These are phyloP conservation scores for Channa striata DNA, from an alignment of 2,797 vertebrate species.

Conservation along the genomic window DNA sequence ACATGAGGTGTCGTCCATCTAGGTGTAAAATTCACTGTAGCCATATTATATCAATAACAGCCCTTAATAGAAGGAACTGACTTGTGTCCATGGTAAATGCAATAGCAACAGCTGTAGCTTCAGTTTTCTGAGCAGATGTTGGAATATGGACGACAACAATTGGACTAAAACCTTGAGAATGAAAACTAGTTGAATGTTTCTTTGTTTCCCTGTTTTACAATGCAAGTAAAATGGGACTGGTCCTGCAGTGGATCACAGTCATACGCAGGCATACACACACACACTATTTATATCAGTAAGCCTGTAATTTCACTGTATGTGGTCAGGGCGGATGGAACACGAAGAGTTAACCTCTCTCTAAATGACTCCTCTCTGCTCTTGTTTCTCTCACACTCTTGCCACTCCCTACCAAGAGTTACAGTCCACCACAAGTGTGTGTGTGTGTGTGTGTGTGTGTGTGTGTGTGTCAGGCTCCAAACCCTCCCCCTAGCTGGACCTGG, in stretches of 20 bases:
- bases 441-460: conserved; percentile 23
- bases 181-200: not conserved
- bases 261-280: conserved; percentile 1
- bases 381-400: conserved; percentile 68
- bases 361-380: conserved; percentile 48
- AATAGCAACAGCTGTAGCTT: not conserved
- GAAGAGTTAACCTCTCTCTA: conserved; percentile 60
- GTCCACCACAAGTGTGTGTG: conserved; percentile 10
- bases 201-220: not conserved
- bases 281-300: conserved; percentile 26
- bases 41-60: too few species aligned
- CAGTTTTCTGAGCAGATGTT: too few species aligned
- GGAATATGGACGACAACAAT: not conserved
- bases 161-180: not conserved
- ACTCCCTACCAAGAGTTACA: conserved; percentile 66
- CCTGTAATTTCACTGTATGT: conserved; percentile 43
- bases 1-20: too few species aligned
- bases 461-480: not conserved
- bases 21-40: too few species aligned
- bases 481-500: conserved; percentile 31
- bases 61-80: too few species aligned
- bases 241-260: not conserved
- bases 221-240: not conserved
- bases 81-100: not conserved
- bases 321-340: conserved; percentile 40